Conservation (phyloP, 2,797 vertebrate genomes). For the Artibeus jamaicensis region DNA sequence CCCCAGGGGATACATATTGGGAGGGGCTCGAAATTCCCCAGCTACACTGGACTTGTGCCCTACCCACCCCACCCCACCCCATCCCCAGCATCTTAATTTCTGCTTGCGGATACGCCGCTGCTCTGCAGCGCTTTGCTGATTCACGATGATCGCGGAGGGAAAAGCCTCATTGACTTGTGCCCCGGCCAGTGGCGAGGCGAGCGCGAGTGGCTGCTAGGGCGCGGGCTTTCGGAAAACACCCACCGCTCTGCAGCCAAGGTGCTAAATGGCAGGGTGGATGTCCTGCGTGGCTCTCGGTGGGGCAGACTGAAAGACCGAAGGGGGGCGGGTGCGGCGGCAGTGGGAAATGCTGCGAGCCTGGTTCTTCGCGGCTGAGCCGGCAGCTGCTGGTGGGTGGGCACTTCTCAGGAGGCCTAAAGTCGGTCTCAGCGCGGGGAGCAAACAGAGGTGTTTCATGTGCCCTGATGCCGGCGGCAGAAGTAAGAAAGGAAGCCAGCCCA, state of each 20-base stretch:
- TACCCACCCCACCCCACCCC: not conserved
- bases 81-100: conserved; percentile 74
- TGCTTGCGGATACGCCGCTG: conserved; percentile 65
- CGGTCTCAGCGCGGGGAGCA: not conserved
- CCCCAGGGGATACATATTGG: conserved; percentile 38
- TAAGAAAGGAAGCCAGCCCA: conserved; percentile 12
- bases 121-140: conserved; percentile 81
- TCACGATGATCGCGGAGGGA: conserved; percentile 80
- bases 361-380: not conserved
- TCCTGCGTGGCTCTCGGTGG: conserved; percentile 69
- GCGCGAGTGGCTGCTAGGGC: conserved; percentile 75
- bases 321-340: conserved; percentile 1
- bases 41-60: conserved; percentile 75
- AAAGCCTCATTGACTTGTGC: conserved; percentile 82
- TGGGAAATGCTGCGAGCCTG: conserved; percentile 4
- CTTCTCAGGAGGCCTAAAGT: conserved; percentile 35
- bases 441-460: not conserved
- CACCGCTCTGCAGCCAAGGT: conserved; percentile 74
- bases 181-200: conserved; percentile 75
- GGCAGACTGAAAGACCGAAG: conserved; percentile 67
- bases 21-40: conserved; percentile 74
- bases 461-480: conserved; percentile 12
- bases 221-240: conserved; percentile 78
- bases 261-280: conserved; percentile 78
- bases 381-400: conserved; percentile 60